These are phyloP conservation scores for Amphipyra tragopoginis DNA, from an alignment of 2,888 invertebrate genomes.

Conservation along the genomic window DNA sequence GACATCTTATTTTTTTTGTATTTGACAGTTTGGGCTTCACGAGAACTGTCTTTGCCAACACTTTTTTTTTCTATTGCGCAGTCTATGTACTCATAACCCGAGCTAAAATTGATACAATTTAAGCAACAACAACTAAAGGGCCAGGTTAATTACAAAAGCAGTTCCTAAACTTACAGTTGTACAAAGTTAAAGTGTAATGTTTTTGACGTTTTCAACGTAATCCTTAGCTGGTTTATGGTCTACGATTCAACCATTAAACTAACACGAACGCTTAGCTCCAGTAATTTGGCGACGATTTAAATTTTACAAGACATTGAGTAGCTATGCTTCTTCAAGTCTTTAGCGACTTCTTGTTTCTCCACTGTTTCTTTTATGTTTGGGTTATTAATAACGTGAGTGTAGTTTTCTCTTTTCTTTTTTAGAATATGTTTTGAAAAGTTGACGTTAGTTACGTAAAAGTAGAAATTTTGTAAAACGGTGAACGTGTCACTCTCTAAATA, in stretches of 20 bases:
- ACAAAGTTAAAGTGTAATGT: slow-evolving; percentile 30
- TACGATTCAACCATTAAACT: slow-evolving; percentile 45
- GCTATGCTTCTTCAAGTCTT: slow-evolving; percentile 4
- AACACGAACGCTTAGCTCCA: slow-evolving; percentile 35
- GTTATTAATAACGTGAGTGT: slow-evolving; percentile 15
- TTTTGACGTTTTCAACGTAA: slow-evolving; percentile 45
- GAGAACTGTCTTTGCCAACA: slow-evolving; percentile 10
- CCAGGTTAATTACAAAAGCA: slow-evolving; percentile 17
- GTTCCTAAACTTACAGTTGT: slow-evolving; percentile 10
- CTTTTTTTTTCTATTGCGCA: slow-evolving; percentile 17
- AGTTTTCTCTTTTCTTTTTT: slow-evolving; percentile 1
- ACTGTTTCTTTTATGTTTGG: slow-evolving; percentile 12
- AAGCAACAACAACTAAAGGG: neutral
- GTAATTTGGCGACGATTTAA: slow-evolving; percentile 40
- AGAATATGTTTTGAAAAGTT: neutral
- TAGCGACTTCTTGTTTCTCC: neutral
- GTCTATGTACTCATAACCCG: slow-evolving; percentile 21
- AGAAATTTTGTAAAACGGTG: slow-evolving; percentile 10
- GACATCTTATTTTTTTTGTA: slow-evolving; percentile 21
- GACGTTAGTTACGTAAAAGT: neutral
- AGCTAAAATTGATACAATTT: slow-evolving; percentile 11
- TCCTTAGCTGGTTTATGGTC: slow-evolving; percentile 26
- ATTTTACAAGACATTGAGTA: slow-evolving; percentile 32
- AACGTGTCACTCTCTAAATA: slow-evolving; percentile 24
- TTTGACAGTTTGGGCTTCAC: slow-evolving; percentile 22